Base-by-base conservation (phyloP, 2,113 vertebrate species). In the Cardinalis cardinalis region DNA sequence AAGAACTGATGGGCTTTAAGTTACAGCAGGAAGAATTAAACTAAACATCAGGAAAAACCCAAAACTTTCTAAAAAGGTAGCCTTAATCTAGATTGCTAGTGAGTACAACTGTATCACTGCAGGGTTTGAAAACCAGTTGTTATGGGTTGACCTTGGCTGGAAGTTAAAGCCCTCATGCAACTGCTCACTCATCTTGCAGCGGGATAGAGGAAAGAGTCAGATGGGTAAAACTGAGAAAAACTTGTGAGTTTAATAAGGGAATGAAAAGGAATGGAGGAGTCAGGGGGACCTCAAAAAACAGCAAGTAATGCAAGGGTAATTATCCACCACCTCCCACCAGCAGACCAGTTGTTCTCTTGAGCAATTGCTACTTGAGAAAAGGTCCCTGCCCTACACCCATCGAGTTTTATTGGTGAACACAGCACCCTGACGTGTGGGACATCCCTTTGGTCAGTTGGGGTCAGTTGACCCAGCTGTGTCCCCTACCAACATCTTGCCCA, bases 301-400 rank as follows among this genome's bases (percentile, higher is more conserved):
- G 23, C 15, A 64, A 51, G 10, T n/a, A 32, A 23, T 55, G 14
- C 24, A 55, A 55, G 5, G 6, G 6, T 9, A 46, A 56, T 41
- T 19, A 38, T 4, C 71, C 21, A 26, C 4, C n/a, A 46, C 46
- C 26, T 71, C 74, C 26, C 38, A 61, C 25, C 14, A 56, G 12
- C 36, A 80, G 12, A 46, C 10, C 0, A 64, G 3, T 34, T 10
- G 4, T 7, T 49, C 32, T 48, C 49, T 34, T 31, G 17, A 83
- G 34, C 15, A 79, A 18, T 16, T 36, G 4, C 7, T 65, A 19
- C 16, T 70, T 36, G 10, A 10, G 63, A 61, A 61, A 36, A 6
- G 11, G 11, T n/a, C 24, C 18, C 18, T 15, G 26, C 8, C 31
- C 24, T 4, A 1, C 15, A n/a, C 18, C 12, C 15, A 8, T 2